Conservation (phyloP, 2,797 vertebrate species). For the Bovichtus variegatus region DNA sequence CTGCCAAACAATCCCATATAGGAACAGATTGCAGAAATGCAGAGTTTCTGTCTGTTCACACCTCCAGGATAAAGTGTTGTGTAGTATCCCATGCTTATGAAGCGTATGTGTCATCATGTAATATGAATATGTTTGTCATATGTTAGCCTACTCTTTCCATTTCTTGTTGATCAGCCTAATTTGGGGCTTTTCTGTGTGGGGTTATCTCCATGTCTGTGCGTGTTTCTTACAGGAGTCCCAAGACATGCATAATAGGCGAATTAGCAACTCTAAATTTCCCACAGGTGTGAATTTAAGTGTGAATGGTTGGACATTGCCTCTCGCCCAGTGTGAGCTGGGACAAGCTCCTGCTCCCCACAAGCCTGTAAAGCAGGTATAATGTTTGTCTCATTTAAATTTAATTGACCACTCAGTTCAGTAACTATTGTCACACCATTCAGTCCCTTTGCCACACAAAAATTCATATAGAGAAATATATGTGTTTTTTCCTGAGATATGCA, state of each 20-base stretch:
- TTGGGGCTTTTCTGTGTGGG: neutral
- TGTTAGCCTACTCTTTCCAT: neutral
- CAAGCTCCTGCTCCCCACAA: neutral
- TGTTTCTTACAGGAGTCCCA: conserved; percentile 10
- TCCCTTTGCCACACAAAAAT: neutral
- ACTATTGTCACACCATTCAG: neutral
- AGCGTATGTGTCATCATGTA: neutral
- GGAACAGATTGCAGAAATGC: neutral
- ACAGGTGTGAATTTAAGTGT: conserved; percentile 34
- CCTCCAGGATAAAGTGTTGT: neutral
- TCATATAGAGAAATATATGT: neutral
- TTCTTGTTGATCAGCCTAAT: neutral
- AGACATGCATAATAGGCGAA: conserved; percentile 10
- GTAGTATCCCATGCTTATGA: neutral
- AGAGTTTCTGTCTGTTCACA: neutral
- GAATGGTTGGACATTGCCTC: conserved; percentile 20
- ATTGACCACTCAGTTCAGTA: neutral
- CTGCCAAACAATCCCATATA: neutral
- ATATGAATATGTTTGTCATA: neutral
- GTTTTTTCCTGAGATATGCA: neutral
- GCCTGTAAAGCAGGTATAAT: neutral
- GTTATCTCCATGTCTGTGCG: neutral
- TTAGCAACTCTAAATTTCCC: conserved; percentile 17
- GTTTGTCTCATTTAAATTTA: conserved; percentile 14
- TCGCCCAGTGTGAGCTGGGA: too few species aligned